Conservation (phyloP, 2,113 vertebrate species). For the Leptobrachium ailaonicum region DNA sequence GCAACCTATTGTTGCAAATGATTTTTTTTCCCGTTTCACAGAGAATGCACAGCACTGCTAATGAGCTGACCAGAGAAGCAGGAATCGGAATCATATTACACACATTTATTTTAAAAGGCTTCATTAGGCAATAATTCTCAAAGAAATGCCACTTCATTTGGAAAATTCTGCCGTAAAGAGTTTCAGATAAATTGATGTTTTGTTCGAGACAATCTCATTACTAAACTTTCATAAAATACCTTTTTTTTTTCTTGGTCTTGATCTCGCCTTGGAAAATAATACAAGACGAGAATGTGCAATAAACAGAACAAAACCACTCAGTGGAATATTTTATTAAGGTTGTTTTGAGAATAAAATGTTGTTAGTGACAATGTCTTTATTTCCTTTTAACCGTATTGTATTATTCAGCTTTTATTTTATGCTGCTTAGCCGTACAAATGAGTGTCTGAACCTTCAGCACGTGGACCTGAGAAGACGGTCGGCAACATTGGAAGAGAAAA, state of each 20-base stretch:
- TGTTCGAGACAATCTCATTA: slow-evolving; percentile 15
- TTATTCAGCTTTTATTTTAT: too few species aligned
- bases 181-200: slow-evolving; percentile 3
- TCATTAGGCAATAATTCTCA: slow-evolving; percentile 37
- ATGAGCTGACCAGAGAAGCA: slow-evolving; percentile 21
- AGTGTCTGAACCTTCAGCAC: too few species aligned
- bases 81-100: not conserved
- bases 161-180: not conserved
- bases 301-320: not conserved
- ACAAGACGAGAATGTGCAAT: not conserved
- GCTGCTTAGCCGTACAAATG: too few species aligned
- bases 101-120: slow-evolving; percentile 17
- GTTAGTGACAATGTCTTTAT: not conserved
- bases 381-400: too few species aligned
- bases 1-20: slow-evolving; percentile 27
- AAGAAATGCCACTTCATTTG: slow-evolving; percentile 26
- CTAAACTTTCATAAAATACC: slow-evolving; percentile 1
- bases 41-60: slow-evolving; percentile 19
- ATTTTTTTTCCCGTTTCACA: slow-evolving; percentile 16
- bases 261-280: not conserved
- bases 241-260: not conserved
- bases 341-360: not conserved
- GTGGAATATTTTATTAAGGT: not conserved
- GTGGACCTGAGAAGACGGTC: too few species aligned
- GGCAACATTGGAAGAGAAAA: too few species aligned